A percentile compares a stretch with the other conserved stretches of the same genome.
These are phyloP conservation scores for Dendroctonus valens DNA, from an alignment of 1,140 invertebrate species.

Conservation along the genomic window DNA sequence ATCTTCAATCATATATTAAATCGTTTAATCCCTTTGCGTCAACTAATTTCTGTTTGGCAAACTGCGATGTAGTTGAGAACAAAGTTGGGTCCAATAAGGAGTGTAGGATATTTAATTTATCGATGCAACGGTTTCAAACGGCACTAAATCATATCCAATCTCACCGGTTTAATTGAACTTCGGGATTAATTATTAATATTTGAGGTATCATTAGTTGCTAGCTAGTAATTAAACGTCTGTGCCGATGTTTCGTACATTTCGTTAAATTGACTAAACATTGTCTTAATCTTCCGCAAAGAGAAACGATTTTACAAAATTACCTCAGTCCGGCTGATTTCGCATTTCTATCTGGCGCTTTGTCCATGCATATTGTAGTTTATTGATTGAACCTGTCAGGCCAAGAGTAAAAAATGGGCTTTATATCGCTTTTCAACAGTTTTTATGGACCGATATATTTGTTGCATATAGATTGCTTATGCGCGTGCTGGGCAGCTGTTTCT, in stretches of 20 bases:
- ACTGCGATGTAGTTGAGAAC: not conserved
- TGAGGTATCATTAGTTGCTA: too few species aligned
- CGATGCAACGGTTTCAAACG: constrained; percentile 44
- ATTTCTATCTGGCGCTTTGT: too few species aligned
- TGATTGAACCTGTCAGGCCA: constrained; percentile 17
- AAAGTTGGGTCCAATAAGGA: constrained; percentile 18
- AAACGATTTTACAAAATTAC: too few species aligned
- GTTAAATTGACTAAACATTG: too few species aligned
- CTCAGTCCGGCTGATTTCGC: too few species aligned
- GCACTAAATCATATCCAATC: constrained; percentile 41
- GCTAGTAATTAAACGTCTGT: too few species aligned
- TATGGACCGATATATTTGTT: constrained; percentile 17
- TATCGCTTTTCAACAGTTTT: constrained; percentile 13
- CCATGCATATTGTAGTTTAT: constrained; percentile 16
- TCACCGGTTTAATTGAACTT: constrained; percentile 18
- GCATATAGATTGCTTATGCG: too few species aligned
- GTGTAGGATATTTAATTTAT: constrained; percentile 26
- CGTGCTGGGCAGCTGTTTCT: too few species aligned
- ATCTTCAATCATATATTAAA: constrained; percentile 7
- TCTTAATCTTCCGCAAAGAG: too few species aligned
- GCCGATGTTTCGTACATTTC: too few species aligned
- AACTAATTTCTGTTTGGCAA: constrained; percentile 20
- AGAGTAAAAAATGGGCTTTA: constrained; percentile 22
- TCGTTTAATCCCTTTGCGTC: constrained; percentile 5
- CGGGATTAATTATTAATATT: constrained; percentile 21